Conservation (phyloP, 2,888 invertebrate species). For the Dorcus parallelipipedus region DNA sequence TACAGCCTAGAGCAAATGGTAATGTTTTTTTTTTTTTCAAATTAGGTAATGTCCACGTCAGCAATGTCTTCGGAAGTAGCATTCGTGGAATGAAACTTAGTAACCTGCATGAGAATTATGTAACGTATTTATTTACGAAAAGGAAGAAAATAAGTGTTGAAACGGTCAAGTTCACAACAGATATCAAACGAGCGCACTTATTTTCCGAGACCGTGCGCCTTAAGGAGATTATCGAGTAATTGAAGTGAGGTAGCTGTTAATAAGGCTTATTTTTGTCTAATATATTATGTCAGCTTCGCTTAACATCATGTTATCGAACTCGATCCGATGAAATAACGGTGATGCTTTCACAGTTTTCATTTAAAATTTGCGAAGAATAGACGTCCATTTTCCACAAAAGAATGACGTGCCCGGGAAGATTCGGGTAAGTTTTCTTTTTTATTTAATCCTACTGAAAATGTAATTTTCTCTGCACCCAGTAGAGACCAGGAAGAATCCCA, state of each 20-base stretch:
- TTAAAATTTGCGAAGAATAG: constrained; percentile 29
- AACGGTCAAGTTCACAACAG: no score
- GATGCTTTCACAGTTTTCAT: constrained; percentile 24
- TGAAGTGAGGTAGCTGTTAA: background rate
- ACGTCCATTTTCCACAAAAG: constrained; percentile 18
- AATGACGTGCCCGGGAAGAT: constrained; percentile 39
- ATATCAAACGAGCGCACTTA: no score
- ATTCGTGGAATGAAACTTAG: no score
- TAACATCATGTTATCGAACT: constrained; percentile 20
- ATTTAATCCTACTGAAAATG: background rate
- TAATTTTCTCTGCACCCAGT: constrained; percentile 18
- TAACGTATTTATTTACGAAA: no score
- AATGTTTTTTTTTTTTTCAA: no score
- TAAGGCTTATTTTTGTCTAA: background rate
- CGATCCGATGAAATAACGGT: background rate
- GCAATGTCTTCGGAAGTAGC: no score
- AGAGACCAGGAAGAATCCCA: constrained; percentile 53
- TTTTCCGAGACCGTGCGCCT: no score
- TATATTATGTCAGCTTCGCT: constrained; percentile 24
- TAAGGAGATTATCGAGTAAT: no score
- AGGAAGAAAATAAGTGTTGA: no score
- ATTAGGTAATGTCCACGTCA: no score
- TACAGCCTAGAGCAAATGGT: no score
- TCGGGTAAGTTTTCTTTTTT: constrained; percentile 27
- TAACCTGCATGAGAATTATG: no score